These are phyloP conservation scores for Morphnarchus princeps DNA, from an alignment of 2,113 vertebrate species.

Conservation along the genomic window DNA sequence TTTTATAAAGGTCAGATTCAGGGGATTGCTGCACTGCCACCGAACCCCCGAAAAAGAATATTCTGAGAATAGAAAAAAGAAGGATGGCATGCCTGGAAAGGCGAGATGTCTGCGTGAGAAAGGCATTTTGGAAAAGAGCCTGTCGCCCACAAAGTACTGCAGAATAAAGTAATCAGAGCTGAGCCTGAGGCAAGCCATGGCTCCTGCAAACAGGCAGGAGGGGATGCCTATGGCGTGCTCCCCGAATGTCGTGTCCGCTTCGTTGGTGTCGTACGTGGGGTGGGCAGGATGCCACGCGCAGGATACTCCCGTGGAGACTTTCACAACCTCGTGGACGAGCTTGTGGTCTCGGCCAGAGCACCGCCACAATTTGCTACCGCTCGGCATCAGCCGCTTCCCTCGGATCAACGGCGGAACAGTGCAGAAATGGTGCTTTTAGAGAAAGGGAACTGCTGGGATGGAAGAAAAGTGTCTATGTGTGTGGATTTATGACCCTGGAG, in stretches of 20 bases:
- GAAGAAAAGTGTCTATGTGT: neutral
- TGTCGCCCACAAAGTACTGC: neutral
- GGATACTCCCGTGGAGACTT: neutral
- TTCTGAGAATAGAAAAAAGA: conserved; percentile 35
- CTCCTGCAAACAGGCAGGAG: neutral
- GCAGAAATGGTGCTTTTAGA: neutral
- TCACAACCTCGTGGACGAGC: neutral
- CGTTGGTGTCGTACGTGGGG: too few relatives aligned
- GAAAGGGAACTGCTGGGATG: neutral
- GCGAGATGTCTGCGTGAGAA: neutral
- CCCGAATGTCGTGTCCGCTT: fast-evolving
- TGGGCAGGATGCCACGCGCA: fast-evolving
- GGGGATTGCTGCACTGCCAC: neutral
- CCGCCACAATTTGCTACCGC: neutral
- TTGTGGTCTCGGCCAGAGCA: neutral
- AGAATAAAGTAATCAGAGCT: neutral
- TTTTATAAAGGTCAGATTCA: neutral
- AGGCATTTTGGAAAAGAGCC: conserved; percentile 31
- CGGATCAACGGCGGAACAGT: neutral
- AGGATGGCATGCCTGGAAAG: conserved; percentile 10
- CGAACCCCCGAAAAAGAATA: neutral
- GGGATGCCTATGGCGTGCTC: neutral
- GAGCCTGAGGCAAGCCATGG: neutral
- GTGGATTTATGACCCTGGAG: neutral
- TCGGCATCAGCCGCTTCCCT: neutral